A percentile compares a stretch with the other conserved stretches of the same genome.
phyloP scores from a whole-genome alignment of 2,113 vertebrate species.

The Caranx melampygus region DNA sequence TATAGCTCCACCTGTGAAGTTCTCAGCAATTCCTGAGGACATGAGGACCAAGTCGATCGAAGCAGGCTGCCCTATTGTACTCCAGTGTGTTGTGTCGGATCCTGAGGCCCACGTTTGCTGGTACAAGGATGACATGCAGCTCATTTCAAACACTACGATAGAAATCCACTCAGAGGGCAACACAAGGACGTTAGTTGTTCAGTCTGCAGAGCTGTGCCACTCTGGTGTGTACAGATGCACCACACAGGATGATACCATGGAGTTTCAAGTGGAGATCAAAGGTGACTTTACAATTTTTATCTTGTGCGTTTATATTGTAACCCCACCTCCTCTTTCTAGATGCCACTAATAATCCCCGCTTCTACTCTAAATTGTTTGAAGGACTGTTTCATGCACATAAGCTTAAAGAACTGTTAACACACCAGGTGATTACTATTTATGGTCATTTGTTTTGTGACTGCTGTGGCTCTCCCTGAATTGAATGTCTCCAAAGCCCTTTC shows the following conservation, averaged over 20 bases:
- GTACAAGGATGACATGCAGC: conserved; percentile 80
- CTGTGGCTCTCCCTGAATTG: conserved; percentile 44
- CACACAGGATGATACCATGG: conserved; percentile 81
- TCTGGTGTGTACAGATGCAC: conserved; percentile 84
- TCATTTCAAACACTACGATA: conserved; percentile 75
- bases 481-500: conserved; percentile 53
- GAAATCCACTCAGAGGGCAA: conserved; percentile 79
- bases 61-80: conserved; percentile 77
- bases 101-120: conserved; percentile 80
- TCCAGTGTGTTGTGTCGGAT: conserved; percentile 82
- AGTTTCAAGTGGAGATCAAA: conserved; percentile 86
- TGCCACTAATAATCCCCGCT: conserved; percentile 77
- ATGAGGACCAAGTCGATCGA: conserved; percentile 78
- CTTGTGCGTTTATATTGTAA: conserved; percentile 71
- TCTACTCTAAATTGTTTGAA: conserved; percentile 63
- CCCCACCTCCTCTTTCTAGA: conserved; percentile 63
- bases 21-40: conserved; percentile 80
- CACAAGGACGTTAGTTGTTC: conserved; percentile 80
- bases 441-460: conserved; percentile 45
- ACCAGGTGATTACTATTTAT: conserved; percentile 36
- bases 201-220: conserved; percentile 79
- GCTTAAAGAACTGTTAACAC: conserved; percentile 47
- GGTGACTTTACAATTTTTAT: conserved; percentile 81
- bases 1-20: conserved; percentile 85
- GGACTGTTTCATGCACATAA: conserved; percentile 54